Evolutionary conservation across 2,797 vertebrate species (phyloP).

Genomic region (Sebastes minor): DNA sequence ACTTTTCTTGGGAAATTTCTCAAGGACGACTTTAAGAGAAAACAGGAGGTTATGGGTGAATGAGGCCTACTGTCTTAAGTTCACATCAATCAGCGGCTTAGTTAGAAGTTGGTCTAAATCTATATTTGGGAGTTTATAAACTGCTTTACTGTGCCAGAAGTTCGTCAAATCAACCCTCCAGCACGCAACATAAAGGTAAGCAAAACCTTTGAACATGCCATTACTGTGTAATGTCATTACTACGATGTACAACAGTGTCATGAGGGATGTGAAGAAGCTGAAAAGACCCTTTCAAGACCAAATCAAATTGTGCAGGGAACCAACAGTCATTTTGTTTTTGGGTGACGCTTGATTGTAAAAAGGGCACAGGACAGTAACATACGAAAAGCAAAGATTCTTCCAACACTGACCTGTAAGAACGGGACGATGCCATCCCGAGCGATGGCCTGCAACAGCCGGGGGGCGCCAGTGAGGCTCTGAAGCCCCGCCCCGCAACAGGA

Average conservation of each 20-base stretch:
- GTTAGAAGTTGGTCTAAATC: not conserved
- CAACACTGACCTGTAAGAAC: constrained; percentile 86
- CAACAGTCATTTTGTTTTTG: too few relatives aligned
- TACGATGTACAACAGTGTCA: not conserved
- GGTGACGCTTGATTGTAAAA: not conserved
- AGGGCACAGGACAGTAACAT: not conserved
- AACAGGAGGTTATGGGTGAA: not conserved
- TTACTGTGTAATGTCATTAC: not conserved
- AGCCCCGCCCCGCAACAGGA: constrained; percentile 95
- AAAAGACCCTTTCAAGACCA: not conserved
- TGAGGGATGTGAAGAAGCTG: not conserved
- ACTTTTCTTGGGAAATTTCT: not conserved
- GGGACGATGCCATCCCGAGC: constrained; percentile 93
- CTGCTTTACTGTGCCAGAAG: not conserved
- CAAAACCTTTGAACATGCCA: not conserved
- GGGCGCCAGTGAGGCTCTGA: constrained; percentile 95
- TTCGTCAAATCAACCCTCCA: not conserved
- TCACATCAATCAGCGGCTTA: not conserved
- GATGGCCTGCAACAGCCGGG: constrained; percentile 93
- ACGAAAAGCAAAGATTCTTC: not conserved
- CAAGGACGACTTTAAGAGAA: not conserved
- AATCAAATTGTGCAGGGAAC: not conserved
- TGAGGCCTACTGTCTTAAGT: not conserved
- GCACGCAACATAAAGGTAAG: not conserved
- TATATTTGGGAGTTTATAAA: not conserved